Evolutionary conservation across 2,113 vertebrate genomes (phyloP).

Genomic region (Oxyruncus cristatus): DNA sequence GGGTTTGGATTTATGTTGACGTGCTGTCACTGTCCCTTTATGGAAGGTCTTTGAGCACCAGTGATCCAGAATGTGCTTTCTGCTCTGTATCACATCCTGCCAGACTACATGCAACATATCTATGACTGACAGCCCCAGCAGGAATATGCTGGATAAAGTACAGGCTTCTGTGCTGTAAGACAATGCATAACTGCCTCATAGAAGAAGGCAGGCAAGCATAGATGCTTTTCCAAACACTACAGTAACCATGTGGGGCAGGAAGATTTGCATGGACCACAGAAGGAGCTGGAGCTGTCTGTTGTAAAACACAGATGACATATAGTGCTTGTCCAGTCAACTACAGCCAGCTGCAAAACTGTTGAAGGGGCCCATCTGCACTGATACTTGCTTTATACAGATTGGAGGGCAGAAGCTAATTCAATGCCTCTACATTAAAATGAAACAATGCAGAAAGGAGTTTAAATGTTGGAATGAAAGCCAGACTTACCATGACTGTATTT

Average conservation of each 20-base stretch:
- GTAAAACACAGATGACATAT: background rate
- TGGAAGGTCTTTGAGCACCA: background rate
- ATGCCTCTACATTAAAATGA: background rate
- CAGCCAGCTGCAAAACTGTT: background rate
- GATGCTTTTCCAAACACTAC: background rate
- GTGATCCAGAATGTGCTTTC: background rate
- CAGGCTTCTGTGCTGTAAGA: background rate
- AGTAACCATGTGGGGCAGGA: background rate
- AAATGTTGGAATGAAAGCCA: background rate
- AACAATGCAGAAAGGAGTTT: background rate
- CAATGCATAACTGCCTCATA: background rate
- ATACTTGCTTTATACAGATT: background rate
- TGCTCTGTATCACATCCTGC: background rate
- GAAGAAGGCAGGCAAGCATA: background rate
- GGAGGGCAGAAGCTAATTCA: background rate
- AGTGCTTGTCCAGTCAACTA: background rate
- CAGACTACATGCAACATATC: background rate
- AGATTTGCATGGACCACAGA: rapidly evolving
- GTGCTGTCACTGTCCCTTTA: background rate
- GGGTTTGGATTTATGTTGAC: background rate
- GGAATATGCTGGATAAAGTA: background rate
- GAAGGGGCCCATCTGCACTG: background rate
- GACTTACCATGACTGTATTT: constrained; percentile 77
- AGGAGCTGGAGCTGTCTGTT: background rate
- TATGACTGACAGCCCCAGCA: background rate